Evolutionary conservation across 53 echinoderm and acorn worm genomes (phyloP).

Genomic region (Zoroaster sp.): DNA sequence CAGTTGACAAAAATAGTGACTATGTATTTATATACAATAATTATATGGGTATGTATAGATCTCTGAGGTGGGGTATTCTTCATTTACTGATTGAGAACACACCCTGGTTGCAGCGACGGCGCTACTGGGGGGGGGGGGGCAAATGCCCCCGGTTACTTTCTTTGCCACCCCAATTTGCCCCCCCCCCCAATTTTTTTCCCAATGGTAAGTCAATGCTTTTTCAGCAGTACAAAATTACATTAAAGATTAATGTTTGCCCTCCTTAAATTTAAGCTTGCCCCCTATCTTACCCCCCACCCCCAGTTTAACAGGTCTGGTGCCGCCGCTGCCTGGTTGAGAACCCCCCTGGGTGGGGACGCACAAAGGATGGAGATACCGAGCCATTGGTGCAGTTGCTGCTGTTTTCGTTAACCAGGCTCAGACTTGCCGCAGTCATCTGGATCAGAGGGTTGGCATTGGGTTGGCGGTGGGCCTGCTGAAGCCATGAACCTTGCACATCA

Average conservation of each 20-base stretch:
- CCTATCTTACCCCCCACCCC: background rate
- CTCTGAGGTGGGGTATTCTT: too few relatives aligned
- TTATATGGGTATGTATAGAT: too few relatives aligned
- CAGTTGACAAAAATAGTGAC: too few relatives aligned
- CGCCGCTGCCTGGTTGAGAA: background rate
- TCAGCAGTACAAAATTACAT: too few relatives aligned
- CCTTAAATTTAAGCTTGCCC: background rate
- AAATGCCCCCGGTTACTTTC: too few relatives aligned
- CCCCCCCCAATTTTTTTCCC: background rate
- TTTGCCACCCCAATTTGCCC: background rate
- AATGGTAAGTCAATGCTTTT: background rate
- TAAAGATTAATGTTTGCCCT: too few relatives aligned
- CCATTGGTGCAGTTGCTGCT: background rate
- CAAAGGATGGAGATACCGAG: background rate
- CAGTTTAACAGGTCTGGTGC: background rate
- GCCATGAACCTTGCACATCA: background rate
- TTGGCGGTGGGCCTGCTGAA: background rate
- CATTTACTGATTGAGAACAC: too few relatives aligned
- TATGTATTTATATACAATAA: too few relatives aligned
- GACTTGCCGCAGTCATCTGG: conserved; percentile 14
- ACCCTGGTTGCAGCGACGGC: too few relatives aligned
- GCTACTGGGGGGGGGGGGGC: too few relatives aligned
- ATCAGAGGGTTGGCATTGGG: background rate
- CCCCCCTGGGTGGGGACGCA: background rate
- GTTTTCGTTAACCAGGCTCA: background rate